Percentiles rank a stretch among this genome's conserved stretches.
Conservation (phyloP, 2,113 vertebrate species). For the Arothron firmamentum region DNA sequence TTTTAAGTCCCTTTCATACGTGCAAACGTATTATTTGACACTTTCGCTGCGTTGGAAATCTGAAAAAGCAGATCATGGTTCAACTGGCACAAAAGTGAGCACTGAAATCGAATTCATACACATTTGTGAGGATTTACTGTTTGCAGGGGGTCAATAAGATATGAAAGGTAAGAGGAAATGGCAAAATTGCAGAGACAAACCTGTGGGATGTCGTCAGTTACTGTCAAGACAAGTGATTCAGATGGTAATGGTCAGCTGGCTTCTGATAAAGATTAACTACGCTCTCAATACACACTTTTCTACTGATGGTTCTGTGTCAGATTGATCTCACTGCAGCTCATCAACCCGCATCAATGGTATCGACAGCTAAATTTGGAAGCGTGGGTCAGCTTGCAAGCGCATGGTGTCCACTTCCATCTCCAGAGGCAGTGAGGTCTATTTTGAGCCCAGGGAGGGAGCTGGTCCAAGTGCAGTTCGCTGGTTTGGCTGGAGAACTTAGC, state of each 20-base stretch:
- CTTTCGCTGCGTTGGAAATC: no score
- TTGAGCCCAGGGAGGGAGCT: conserved; percentile 33
- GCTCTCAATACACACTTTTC: conserved; percentile 20
- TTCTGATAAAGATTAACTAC: conserved; percentile 18
- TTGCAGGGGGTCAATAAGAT: conserved; percentile 6
- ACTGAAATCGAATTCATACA: conserved; percentile 6
- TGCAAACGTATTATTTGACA: no score
- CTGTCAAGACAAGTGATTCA: conserved; percentile 12
- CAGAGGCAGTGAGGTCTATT: conserved; percentile 56
- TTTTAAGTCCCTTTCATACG: no score
- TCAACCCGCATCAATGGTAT: conserved; percentile 43
- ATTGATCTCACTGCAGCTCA: conserved; percentile 33
- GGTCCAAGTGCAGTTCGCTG: conserved; percentile 39
- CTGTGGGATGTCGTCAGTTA: conserved; percentile 21
- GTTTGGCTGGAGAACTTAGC: conserved; percentile 38
- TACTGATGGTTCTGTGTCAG: neutral
- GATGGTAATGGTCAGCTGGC: conserved; percentile 27
- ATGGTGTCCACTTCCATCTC: conserved; percentile 66
- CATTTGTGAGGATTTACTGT: conserved; percentile 12
- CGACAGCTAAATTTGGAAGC: conserved; percentile 57
- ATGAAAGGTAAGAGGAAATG: conserved; percentile 22
- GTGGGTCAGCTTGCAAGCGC: conserved; percentile 42
- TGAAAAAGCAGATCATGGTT: conserved; percentile 10
- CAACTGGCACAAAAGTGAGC: conserved; percentile 9
- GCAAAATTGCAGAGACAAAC: conserved; percentile 8